Evolutionary conservation across 2,113 vertebrate genomes (phyloP), one percentile per base, ranked within the genome.

Genomic region (Chaenogobius annularis): DNA sequence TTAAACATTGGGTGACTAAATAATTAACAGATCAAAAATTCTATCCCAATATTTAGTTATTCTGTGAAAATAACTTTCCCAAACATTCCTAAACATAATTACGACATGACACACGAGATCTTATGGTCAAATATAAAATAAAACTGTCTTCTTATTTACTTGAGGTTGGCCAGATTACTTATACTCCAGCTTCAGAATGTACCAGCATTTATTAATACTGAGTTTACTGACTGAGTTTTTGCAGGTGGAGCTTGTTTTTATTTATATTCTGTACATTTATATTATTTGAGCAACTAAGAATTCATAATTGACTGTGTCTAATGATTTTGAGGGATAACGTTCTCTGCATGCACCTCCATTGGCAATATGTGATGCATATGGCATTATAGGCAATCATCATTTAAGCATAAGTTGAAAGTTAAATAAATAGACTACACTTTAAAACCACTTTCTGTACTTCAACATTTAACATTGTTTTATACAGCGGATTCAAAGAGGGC

Each of bases 341-440:
- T 66, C 14, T 65, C 47, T 69, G 76, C 73, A 74, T 81, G 83
- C 54, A 26, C 56, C 56, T 66, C 37, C 37, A 40, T 9, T 7
- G 17, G 19, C 63, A 61, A 35, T 15, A n/a, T 44, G 61, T 37
- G 19, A 23, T 58, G 17, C 61, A 20, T 11, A 43, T 14, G 50
- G n/a, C 7, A 54, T 50, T 50, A 7, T 3, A 54, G 17, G 17
- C 19, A 7, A 52, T 2, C 50, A 54, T 54, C 50, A 54, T 54
- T 54, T 54, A n/a, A 50, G 5, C 47, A 7, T 5, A 19, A 54
- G 50, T 52, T 17, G 48, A 52, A 52, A 19, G 13, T 17, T 40
- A 40, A 46, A 11, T 46, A 46, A 46, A 46, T 43, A 43, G 10
- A 9, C 50, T 52, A 52, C 9, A 54, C 19, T 54, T 54, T 54